Evolutionary conservation across 2,888 invertebrate species (phyloP), one percentile per base, ranked within the genome.

Genomic region (Petrolisthes cinctipes): DNA sequence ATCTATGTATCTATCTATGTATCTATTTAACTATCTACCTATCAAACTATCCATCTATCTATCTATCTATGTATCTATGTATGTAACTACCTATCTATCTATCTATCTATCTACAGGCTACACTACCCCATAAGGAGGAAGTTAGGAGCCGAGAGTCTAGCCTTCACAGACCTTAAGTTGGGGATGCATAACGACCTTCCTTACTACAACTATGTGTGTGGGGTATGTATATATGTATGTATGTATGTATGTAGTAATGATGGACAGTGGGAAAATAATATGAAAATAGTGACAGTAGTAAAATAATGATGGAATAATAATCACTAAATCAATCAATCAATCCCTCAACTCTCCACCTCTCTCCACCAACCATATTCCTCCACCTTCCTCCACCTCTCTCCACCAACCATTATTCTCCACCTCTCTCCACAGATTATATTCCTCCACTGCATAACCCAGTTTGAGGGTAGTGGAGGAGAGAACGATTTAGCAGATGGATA

Each of bases 161-260:
- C 96, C 0, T 96, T 96, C 92, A 93, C 96, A 71, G 95, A 95
- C 0, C 94, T 94, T 89, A 94, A 94, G 80, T 93, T 96, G 81
- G 96, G 95, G 88, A 93, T 96, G 92, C 96, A 96, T 92, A 95
- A 95, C 0, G 96, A 96, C 92, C 93, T 96, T 86, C 96, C 96
- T 0, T 96, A 96, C 92, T 96, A 96, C 92, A 94, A 95, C 91
- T 95, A 96, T 92, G 95, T 95, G 89, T 96, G 96, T 0, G 95
- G 96, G 91, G 95, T 94, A 91, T 92, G 91, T 76, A 23, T 37
- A 5, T 23, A 20, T 37, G 37, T 37, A 37, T n/a, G n/a, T 37
- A 37, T 37, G 37, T 37, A 37, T 37, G 37, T 37, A 37, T 37
- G 37, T n/a, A n/a, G n/a, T n/a, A n/a, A n/a, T n/a, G n/a, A n/a